Percentiles rank a stretch among this genome's conserved stretches.
Evolutionary conservation across 1,140 invertebrate genomes (phyloP).

Genomic region (Bathynomus jamesi): DNA sequence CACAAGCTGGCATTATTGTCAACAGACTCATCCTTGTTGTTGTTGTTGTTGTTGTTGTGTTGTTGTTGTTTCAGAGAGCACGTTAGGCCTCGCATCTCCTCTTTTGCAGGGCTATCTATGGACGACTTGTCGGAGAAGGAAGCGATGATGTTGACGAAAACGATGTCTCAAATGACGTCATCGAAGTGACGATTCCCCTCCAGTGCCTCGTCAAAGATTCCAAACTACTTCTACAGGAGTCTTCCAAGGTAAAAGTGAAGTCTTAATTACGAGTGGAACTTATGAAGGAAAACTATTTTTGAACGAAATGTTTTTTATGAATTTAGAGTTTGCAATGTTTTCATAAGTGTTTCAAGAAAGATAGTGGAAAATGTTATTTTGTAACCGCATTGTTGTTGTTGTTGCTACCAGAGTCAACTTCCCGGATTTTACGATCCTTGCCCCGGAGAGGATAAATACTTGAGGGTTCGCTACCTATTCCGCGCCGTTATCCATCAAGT

Average conservation of each 20-base stretch:
- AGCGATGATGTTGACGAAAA: slow-evolving; percentile 38
- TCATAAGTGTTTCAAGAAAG: too few species aligned
- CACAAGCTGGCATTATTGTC: too few species aligned
- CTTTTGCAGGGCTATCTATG: slow-evolving; percentile 45
- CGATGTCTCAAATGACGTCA: slow-evolving; percentile 52
- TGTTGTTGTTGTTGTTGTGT: too few species aligned
- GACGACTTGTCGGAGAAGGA: slow-evolving; percentile 41
- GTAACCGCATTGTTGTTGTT: not conserved
- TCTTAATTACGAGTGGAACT: not conserved
- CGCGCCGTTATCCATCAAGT: slow-evolving; percentile 66
- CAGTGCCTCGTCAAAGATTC: slow-evolving; percentile 91
- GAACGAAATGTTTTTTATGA: not conserved
- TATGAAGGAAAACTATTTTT: not conserved
- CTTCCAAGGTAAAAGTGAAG: slow-evolving; percentile 42
- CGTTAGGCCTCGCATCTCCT: not conserved
- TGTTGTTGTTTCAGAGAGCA: not conserved
- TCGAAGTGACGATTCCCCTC: slow-evolving; percentile 86
- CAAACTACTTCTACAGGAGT: slow-evolving; percentile 70
- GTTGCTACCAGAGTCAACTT: slow-evolving; percentile 65
- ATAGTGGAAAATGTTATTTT: too few species aligned
- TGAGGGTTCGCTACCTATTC: slow-evolving; percentile 80
- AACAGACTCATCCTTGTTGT: too few species aligned
- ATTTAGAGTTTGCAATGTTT: too few species aligned
- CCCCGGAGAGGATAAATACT: slow-evolving; percentile 81
- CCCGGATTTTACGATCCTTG: slow-evolving; percentile 96